phyloP scores from a whole-genome alignment of 2,797 vertebrate species.

The Acomys russatus region DNA sequence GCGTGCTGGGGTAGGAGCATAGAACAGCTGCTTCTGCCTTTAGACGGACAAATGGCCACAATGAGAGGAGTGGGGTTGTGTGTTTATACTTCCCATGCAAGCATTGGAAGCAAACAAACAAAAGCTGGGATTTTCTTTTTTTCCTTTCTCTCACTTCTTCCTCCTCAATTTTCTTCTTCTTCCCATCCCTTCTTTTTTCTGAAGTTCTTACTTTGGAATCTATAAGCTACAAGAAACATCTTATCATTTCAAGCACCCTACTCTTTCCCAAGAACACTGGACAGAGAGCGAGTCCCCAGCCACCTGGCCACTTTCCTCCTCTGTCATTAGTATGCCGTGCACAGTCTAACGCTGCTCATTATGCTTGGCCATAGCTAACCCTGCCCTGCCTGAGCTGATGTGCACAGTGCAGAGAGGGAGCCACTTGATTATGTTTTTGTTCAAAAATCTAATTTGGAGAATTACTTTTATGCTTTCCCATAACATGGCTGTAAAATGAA shows the following conservation, averaged over 20 bases:
- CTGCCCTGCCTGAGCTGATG: not conserved
- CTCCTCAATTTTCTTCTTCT: too few relatives aligned
- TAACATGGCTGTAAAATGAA: conserved; percentile 77
- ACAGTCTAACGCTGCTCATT: conserved; percentile 53
- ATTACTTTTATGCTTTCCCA: conserved; percentile 58
- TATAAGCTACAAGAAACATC: conserved; percentile 13
- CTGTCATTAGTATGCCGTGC: conserved; percentile 20
- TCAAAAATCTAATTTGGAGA: conserved; percentile 74
- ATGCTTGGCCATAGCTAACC: not conserved
- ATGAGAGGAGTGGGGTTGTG: conserved; percentile 1
- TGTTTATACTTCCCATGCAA: not conserved
- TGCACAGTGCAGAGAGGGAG: conserved; percentile 51
- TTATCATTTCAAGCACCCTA: not conserved
- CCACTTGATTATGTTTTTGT: conserved; percentile 74
- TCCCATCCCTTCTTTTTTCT: not conserved
- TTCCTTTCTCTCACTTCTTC: not conserved
- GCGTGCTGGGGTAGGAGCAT: not conserved
- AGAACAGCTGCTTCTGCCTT: not conserved
- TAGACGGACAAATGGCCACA: conserved; percentile 12
- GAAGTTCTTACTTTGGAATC: conserved; percentile 36
- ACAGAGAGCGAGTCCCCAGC: conserved; percentile 42
- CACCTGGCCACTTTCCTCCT: not conserved
- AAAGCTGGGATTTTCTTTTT: not conserved
- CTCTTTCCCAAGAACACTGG: conserved; percentile 48
- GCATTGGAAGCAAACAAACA: not conserved